Evolutionary conservation across 2,797 vertebrate genomes (phyloP).

Genomic region (Aeoliscus strigatus): DNA sequence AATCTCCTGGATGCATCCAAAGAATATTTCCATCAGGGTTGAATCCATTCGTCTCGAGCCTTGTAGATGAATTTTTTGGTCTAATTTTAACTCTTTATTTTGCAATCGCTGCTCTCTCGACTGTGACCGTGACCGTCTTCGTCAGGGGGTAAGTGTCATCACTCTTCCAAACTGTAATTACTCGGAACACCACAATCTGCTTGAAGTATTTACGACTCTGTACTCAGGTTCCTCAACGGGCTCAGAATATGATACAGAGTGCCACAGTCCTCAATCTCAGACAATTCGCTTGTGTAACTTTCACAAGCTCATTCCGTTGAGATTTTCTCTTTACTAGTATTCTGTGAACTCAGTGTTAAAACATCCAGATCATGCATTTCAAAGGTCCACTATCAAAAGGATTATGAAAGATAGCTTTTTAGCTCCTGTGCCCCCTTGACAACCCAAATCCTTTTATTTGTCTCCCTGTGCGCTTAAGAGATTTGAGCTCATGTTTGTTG

Average conservation of each 20-base stretch:
- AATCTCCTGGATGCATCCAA: no score
- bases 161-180: not conserved
- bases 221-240: no score
- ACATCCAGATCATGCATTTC: conserved; percentile 78
- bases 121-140: conserved; percentile 23
- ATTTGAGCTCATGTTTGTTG: conserved; percentile 82
- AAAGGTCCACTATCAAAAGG: conserved; percentile 81
- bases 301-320: conserved; percentile 33
- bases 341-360: conserved; percentile 60
- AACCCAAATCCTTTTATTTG: conserved; percentile 82
- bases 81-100: conserved; percentile 12
- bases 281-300: conserved; percentile 38
- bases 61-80: not conserved
- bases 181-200: no score
- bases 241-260: not conserved
- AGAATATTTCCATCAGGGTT: no score
- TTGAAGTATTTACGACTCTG: no score
- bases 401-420: conserved; percentile 84
- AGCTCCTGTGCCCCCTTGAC: conserved; percentile 70
- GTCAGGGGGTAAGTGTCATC: conserved; percentile 69
- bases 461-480: conserved; percentile 78
- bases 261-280: not conserved
- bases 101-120: conserved; percentile 15
- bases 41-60: no score
- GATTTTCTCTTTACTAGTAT: conserved; percentile 41